Evolutionary conservation across 2,797 vertebrate genomes (phyloP), one percentile per base, ranked within the genome.

Genomic region (Alca torda): DNA sequence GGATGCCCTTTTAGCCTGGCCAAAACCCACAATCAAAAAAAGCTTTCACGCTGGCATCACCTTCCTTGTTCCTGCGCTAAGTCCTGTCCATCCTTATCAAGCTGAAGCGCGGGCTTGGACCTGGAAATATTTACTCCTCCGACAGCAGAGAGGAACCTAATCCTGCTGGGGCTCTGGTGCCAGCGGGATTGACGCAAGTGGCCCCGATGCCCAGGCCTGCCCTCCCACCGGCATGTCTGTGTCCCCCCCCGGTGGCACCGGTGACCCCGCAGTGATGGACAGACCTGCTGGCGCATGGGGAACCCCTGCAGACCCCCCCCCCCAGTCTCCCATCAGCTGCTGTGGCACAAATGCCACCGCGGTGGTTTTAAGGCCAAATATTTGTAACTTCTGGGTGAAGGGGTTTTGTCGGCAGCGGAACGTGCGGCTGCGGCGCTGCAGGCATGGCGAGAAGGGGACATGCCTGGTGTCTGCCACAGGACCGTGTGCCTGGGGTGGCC

Each of bases 261-360:
- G 33, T 11, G 51, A 39, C 24, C 45, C 46, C 6, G 0, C 0
- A 2, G 41, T 7, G 46, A 43, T 4, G 41, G 51, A 6, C 59
- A 5, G 51, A 56, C 43, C 12, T 30, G 37, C 48, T 17, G 28
- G 63, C 35, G 8, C 20, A 1, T 2, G 7, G 56, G 45, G 60
- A 21, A 8, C 16, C 21, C 76, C 76, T 65, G 35, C 4, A 1
- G 33, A 45, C 37, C 64, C 1, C 35, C 64, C 1, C 35, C 15
- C 0, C 2, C 3, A 4, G 17, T 19, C 31, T 54, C n/a, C 14
- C 10, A 0, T 8, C 50, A 28, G 41, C n/a, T 4, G 19, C 28
- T 10, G 0, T 2, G 8, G n/a, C 78, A 20, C 16, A 4, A 26
- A 12, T 5, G 23, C 18, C 57, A 24, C 43, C 2, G 1, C 0